These are phyloP conservation scores for Pyxicephalus adspersus DNA, from an alignment of 2,113 vertebrate genomes.

Conservation along the genomic window DNA sequence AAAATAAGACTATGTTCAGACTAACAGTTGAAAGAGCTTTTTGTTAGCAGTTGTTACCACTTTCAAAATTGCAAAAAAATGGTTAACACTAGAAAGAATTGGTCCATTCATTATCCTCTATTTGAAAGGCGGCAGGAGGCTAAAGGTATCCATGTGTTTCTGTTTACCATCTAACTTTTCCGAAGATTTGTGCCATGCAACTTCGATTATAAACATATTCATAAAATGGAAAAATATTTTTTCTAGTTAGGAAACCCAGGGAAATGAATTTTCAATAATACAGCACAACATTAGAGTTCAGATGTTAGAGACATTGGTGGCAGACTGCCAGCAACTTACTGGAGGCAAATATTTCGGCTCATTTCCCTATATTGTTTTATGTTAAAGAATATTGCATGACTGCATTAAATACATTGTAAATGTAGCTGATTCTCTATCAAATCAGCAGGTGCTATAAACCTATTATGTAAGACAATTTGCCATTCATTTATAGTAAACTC, in stretches of 20 bases:
- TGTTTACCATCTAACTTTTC: slow-evolving; percentile 4
- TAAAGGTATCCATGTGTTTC: slow-evolving; percentile 5
- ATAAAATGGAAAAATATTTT: neutral
- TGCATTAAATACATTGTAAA: slow-evolving; percentile 36
- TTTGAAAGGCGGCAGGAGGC: no score
- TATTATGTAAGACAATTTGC: slow-evolving; percentile 9
- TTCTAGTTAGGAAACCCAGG: slow-evolving; percentile 20
- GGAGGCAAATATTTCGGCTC: slow-evolving; percentile 29
- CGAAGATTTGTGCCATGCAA: neutral
- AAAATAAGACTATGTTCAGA: no score
- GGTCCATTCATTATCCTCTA: no score
- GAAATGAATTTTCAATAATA: slow-evolving; percentile 41
- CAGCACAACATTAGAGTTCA: slow-evolving; percentile 23
- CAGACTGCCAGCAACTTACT: slow-evolving; percentile 29
- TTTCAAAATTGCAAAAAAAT: no score
- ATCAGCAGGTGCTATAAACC: slow-evolving; percentile 2
- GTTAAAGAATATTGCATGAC: slow-evolving; percentile 26
- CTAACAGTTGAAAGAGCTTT: no score
- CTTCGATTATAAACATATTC: neutral
- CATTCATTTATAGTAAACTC: slow-evolving; percentile 25
- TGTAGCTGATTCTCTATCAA: slow-evolving; percentile 11
- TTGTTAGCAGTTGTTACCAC: no score
- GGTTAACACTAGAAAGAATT: no score
- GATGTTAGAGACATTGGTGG: slow-evolving; percentile 1
- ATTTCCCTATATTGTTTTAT: slow-evolving; percentile 29